Evolutionary conservation across 2,888 invertebrate genomes (phyloP), one percentile per base, ranked within the genome.

Genomic region (Rhagonycha lutea): DNA sequence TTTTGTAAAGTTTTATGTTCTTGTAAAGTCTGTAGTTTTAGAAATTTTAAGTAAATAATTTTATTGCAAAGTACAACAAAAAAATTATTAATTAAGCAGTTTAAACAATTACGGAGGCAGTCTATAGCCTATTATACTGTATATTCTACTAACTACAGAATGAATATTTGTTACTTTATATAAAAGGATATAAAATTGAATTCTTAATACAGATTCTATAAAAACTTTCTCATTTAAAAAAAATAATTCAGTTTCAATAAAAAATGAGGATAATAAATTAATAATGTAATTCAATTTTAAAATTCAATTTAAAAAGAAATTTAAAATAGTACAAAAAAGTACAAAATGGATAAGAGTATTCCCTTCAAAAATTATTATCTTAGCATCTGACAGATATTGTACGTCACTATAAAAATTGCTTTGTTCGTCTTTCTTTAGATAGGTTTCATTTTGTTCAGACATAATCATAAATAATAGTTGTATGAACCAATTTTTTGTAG

Each of bases 301-400:
- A 32, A 32, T 32, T 32, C 32, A 32, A 32, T 32, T 32, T 32
- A 32, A 47, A 47, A 47, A 47, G 47, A 47, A 47, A 47, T 47
- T 47, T 47, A 62, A 65, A 65, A 65, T 24, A 65, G 12, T 65
- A 65, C 23, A 18, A 65, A 65, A 65, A 65, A 65, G 18, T 24
- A 14, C 24, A n/a, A 26, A 65, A 65, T 24, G 23, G 63, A 24
- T 24, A 65, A 23, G 26, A 65, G 63, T 65, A 24, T 24, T 65
- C 26, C 63, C 26, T 65, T 24, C 63, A 65, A 65, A 65, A 65
- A 65, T 65, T 65, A 65, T 65, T 65, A 65, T 65, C 63, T 65
- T 65, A 65, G 63, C 63, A 65, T 65, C 63, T 65, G 63, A 65
- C 63, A 65, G 63, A 65, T 65, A 65, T 65, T 65, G 63, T 65